Percentiles rank a stretch among this genome's conserved stretches.
Conservation (phyloP, 2,797 vertebrate species). For the Muscicapa striata region DNA sequence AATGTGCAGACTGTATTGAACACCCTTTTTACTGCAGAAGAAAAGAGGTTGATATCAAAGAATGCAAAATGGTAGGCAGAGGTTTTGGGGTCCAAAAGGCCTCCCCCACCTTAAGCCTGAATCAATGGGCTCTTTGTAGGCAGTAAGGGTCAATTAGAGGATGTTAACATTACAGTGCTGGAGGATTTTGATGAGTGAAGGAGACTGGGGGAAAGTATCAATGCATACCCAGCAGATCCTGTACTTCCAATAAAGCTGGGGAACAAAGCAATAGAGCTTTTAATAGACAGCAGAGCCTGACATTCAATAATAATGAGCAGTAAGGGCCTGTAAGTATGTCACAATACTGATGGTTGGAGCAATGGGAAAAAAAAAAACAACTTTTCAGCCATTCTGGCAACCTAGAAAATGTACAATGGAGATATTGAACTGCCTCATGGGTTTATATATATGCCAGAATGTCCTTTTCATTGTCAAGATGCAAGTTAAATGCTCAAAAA, state of each 20-base stretch:
- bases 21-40: background rate
- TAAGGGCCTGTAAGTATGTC: background rate
- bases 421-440: background rate
- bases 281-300: background rate
- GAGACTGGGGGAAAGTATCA: background rate
- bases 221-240: background rate
- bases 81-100: background rate
- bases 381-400: background rate
- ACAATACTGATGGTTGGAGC: background rate
- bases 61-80: background rate
- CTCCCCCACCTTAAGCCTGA: background rate
- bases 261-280: background rate
- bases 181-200: background rate
- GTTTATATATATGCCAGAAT: background rate
- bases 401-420: background rate
- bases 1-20: background rate
- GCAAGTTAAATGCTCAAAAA: background rate
- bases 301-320: background rate
- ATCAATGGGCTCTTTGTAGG: background rate
- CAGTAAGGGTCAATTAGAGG: background rate
- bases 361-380: background rate
- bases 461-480: background rate
- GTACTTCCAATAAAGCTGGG: background rate
- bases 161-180: accelerated
- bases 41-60: background rate